Conservation (phyloP, 92 coral and sea anemone genomes). For the Epizoanthus scotinus region DNA sequence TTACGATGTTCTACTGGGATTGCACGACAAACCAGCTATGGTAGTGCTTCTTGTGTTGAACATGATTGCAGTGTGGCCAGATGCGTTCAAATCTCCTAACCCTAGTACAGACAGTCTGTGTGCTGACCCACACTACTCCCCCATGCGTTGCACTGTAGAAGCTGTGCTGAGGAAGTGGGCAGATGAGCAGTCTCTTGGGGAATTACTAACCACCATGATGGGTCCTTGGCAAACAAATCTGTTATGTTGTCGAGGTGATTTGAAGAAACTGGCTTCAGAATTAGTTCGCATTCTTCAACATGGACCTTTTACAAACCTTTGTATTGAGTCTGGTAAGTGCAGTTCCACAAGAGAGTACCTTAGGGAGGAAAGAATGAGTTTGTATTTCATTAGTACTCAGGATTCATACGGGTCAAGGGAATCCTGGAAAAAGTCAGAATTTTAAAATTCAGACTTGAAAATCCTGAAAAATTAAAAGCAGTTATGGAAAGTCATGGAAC, state of each 20-base stretch:
- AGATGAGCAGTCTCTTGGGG: conserved; percentile 41
- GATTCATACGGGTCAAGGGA: too few species aligned
- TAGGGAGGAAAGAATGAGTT: background rate
- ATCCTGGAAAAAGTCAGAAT: too few species aligned
- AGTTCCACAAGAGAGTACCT: background rate
- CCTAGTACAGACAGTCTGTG: background rate
- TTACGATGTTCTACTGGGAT: conserved; percentile 74
- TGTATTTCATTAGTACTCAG: background rate
- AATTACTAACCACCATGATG: conserved; percentile 47
- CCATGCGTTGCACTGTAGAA: conserved; percentile 57
- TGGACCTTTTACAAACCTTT: conserved; percentile 16
- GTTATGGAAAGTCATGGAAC: too few species aligned
- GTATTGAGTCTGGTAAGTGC: conserved; percentile 9
- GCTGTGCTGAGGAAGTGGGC: conserved; percentile 52
- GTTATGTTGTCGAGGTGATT: background rate
- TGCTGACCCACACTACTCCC: conserved; percentile 31
- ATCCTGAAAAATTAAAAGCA: background rate
- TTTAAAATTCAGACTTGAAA: background rate
- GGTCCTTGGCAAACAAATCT: background rate
- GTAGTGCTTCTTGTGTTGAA: conserved; percentile 58
- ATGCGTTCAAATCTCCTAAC: conserved; percentile 47
- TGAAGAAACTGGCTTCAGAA: conserved; percentile 16
- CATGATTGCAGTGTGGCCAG: conserved; percentile 84
- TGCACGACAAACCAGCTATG: conserved; percentile 48
- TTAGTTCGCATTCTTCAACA: conserved; percentile 4